Evolutionary conservation across 64 coral and sea anemone genomes (phyloP).

Genomic region (Dendronephthya gigantea): DNA sequence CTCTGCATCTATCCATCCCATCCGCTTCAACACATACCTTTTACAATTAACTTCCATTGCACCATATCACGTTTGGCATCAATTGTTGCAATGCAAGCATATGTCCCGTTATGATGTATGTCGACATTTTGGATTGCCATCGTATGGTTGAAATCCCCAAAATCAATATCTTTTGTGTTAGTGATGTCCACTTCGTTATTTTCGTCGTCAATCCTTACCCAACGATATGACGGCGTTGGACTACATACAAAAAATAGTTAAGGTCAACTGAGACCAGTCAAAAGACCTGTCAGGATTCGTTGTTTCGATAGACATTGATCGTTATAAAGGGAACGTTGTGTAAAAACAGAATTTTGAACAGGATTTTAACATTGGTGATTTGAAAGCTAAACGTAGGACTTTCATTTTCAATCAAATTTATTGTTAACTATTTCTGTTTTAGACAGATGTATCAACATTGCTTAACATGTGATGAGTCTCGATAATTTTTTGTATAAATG

Average conservation of each 20-base stretch:
- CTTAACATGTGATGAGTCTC: too few relatives aligned
- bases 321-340: too few relatives aligned
- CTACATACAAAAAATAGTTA: background rate
- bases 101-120: background rate
- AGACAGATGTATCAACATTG: too few relatives aligned
- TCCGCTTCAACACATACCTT: background rate
- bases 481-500: too few relatives aligned
- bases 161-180: background rate
- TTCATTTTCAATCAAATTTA: too few relatives aligned
- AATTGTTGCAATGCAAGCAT: background rate
- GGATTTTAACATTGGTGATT: too few relatives aligned
- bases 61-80: background rate
- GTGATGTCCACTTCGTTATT: background rate
- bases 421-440: too few relatives aligned
- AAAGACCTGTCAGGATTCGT: background rate
- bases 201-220: background rate
- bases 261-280: background rate
- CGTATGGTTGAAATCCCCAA: background rate
- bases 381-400: too few relatives aligned
- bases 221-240: background rate
- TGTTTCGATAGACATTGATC: too few relatives aligned
- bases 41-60: background rate
- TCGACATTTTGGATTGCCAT: background rate
- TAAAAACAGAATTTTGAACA: too few relatives aligned
- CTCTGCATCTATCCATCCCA: too few relatives aligned